A percentile compares a stretch with the other conserved stretches of the same genome.
Conservation (phyloP, 2,113 vertebrate species). For the Otis tarda region DNA sequence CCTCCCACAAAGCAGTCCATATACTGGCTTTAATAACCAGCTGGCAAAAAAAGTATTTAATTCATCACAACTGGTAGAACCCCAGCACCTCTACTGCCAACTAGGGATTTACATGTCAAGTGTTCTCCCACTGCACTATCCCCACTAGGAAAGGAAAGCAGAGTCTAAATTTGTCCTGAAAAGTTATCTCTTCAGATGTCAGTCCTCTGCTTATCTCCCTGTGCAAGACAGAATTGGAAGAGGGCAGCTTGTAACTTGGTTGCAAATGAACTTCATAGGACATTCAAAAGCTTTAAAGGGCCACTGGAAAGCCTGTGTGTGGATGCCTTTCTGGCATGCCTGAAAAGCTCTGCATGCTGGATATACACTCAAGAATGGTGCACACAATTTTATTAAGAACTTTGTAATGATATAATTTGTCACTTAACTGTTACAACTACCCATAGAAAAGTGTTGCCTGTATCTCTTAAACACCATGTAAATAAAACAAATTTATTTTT, state of each 20-base stretch:
- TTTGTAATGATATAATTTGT: slow-evolving; percentile 40
- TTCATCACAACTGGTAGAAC: not conserved
- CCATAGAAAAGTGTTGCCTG: slow-evolving; percentile 69
- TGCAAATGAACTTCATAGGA: slow-evolving; percentile 17
- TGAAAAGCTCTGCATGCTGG: slow-evolving; percentile 19
- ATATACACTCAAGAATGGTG: slow-evolving; percentile 39
- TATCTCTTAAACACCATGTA: slow-evolving; percentile 76
- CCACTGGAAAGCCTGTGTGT: slow-evolving; percentile 10
- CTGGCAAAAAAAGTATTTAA: not conserved
- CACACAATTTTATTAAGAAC: slow-evolving; percentile 26
- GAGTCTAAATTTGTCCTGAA: slow-evolving; percentile 3
- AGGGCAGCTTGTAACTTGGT: slow-evolving; percentile 17
- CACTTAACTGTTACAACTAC: slow-evolving; percentile 70
- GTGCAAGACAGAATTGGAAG: slow-evolving; percentile 33
- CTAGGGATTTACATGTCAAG: not conserved
- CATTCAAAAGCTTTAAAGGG: slow-evolving; percentile 2
- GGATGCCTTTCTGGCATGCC: slow-evolving; percentile 30
- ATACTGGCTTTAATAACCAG: not conserved
- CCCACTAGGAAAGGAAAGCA: not conserved
- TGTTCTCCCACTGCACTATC: not conserved
- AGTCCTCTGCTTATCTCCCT: slow-evolving; percentile 43
- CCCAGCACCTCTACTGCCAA: not conserved
- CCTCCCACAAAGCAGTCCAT: not conserved
- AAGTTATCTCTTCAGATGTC: slow-evolving; percentile 17
- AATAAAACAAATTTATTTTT: slow-evolving; percentile 79